Percentiles rank a stretch among this genome's conserved stretches.
phyloP scores from a whole-genome alignment of 2,797 vertebrate genomes.

The Steatocranus sp. region DNA sequence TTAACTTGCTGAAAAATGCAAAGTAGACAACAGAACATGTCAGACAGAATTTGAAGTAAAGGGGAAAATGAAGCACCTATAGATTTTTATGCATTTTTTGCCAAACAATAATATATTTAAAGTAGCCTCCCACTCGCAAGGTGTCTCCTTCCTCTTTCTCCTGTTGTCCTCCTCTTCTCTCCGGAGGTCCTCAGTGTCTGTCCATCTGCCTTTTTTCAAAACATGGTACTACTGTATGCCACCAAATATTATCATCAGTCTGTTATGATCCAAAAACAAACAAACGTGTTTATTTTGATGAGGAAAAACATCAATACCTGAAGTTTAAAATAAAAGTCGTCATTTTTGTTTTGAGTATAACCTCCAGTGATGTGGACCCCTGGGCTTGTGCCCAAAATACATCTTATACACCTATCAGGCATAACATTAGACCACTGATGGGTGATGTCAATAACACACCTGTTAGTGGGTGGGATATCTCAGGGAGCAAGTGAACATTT shows the following conservation, averaged over 20 bases:
- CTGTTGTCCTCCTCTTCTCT: neutral
- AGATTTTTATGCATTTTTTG: accelerated
- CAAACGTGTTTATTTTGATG: neutral
- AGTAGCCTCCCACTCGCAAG: accelerated
- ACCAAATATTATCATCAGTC: neutral
- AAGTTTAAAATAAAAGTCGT: neutral
- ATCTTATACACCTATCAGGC: accelerated
- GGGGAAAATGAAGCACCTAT: neutral
- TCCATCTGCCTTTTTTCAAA: neutral
- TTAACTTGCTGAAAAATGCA: neutral
- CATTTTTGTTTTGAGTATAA: neutral
- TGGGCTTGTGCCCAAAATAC: neutral
- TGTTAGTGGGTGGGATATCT: neutral
- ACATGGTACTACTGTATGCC: neutral
- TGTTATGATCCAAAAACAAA: neutral
- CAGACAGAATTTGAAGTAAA: neutral
- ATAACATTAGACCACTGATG: neutral
- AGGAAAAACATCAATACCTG: neutral
- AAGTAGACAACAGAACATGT: neutral
- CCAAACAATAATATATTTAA: neutral
- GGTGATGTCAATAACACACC: neutral
- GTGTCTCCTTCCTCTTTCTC: neutral
- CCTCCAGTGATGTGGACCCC: neutral
- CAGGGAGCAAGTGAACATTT: accelerated
- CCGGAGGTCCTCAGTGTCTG: neutral